A percentile compares a stretch with the other conserved stretches of the same genome.
Conservation (phyloP, 2,797 vertebrate genomes). For the Aphelocoma californica region DNA sequence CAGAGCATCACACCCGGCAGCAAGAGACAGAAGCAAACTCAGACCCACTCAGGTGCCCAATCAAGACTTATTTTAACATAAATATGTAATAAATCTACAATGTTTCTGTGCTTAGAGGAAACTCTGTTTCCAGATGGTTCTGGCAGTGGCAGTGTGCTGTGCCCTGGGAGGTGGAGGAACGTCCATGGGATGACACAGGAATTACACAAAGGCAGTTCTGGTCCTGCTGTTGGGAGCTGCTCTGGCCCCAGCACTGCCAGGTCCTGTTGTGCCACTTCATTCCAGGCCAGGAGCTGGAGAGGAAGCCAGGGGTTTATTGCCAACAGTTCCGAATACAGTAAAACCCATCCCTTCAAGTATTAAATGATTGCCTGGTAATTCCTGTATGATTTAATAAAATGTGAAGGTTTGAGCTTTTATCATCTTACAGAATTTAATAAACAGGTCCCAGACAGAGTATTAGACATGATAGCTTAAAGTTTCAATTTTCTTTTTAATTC, state of each 20-base stretch:
- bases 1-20: neutral
- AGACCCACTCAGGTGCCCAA: neutral
- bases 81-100: neutral
- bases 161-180: too few relatives aligned
- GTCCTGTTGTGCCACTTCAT: neutral
- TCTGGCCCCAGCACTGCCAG: neutral
- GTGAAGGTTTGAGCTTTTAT: neutral
- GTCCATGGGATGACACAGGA: neutral
- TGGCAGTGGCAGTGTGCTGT: neutral
- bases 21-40: neutral
- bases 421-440: conserved; percentile 23
- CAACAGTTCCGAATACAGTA: neutral
- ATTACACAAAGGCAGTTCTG: neutral
- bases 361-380: neutral
- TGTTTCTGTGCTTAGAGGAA: neutral
- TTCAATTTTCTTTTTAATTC: conserved; percentile 9
- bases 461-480: neutral
- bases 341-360: neutral
- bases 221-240: neutral
- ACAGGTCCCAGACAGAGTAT: neutral
- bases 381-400: conserved; percentile 21
- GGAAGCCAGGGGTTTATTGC: neutral
- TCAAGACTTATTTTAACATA: neutral
- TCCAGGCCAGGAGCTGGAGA: neutral
- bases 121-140: neutral